Percentiles rank a stretch among this genome's conserved stretches.
Evolutionary conservation across 2,888 invertebrate species (phyloP).

Genomic region (Scrobipalpa costella): DNA sequence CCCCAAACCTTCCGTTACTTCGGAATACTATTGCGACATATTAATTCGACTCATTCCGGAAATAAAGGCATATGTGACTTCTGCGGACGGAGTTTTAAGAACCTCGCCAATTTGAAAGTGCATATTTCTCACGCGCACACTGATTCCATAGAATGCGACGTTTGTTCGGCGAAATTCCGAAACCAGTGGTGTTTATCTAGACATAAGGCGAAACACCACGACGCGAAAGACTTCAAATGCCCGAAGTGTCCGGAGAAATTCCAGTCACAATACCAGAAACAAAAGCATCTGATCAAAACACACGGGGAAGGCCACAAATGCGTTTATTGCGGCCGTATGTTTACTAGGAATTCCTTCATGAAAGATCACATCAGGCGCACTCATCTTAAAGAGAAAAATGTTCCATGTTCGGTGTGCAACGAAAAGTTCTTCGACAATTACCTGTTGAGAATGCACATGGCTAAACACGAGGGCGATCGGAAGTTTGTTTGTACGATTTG

Average conservation of each 20-base stretch:
- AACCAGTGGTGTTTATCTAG: conserved; percentile 66
- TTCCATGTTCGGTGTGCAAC: conserved; percentile 65
- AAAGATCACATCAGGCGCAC: conserved; percentile 69
- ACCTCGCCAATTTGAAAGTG: conserved; percentile 59
- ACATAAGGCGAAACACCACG: conserved; percentile 65
- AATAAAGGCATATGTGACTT: conserved; percentile 70
- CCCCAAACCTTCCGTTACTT: conserved; percentile 63
- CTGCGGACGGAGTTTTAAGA: conserved; percentile 66
- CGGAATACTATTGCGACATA: conserved; percentile 61
- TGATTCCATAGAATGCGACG: conserved; percentile 59
- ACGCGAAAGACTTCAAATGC: conserved; percentile 69
- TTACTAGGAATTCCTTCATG: conserved; percentile 73
- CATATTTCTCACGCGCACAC: conserved; percentile 66
- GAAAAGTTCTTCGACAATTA: conserved; percentile 72
- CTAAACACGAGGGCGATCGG: conserved; percentile 77
- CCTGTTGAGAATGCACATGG: conserved; percentile 71
- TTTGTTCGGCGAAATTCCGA: conserved; percentile 63
- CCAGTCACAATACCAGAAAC: conserved; percentile 75
- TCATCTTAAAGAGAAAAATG: conserved; percentile 72
- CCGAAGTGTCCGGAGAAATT: conserved; percentile 69
- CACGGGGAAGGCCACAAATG: conserved; percentile 72
- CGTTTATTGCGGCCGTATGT: conserved; percentile 65
- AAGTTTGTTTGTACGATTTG: conserved; percentile 81
- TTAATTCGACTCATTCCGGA: conserved; percentile 66
- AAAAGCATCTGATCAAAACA: conserved; percentile 75